Evolutionary conservation across 1,140 invertebrate species (phyloP).

Genomic region (Galleria mellonella): DNA sequence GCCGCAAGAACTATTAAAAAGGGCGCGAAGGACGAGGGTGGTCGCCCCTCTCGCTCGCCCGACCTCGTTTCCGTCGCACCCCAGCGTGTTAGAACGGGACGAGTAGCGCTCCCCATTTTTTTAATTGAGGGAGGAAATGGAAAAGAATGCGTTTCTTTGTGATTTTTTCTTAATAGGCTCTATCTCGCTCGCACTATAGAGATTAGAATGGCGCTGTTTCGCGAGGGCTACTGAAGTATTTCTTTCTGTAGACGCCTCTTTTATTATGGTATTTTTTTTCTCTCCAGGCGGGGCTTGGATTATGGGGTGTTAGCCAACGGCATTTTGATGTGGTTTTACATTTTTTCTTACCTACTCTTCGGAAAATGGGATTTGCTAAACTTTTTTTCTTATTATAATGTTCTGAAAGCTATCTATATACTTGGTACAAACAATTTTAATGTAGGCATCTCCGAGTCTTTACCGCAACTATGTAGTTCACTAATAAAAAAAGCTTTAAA

Average conservation of each 20-base stretch:
- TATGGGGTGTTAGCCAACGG: constrained; percentile 62
- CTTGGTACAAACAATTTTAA: too few species aligned
- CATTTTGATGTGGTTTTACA: constrained; percentile 37
- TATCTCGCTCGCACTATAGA: constrained; percentile 47
- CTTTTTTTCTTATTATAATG: constrained; percentile 7
- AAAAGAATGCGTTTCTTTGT: constrained; percentile 71
- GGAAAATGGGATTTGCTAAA: constrained; percentile 10
- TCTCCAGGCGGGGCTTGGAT: constrained; percentile 65
- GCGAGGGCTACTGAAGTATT: constrained; percentile 47
- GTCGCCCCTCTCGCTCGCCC: constrained; percentile 58
- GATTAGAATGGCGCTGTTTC: constrained; percentile 32
- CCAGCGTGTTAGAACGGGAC: constrained; percentile 53
- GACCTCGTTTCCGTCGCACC: constrained; percentile 42
- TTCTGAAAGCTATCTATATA: too few species aligned
- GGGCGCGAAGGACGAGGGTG: constrained; percentile 49
- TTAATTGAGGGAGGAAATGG: constrained; percentile 72
- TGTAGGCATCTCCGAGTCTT: too few species aligned
- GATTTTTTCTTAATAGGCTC: constrained; percentile 62
- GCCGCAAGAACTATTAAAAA: constrained; percentile 64
- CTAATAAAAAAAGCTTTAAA: too few species aligned
- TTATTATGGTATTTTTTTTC: constrained; percentile 64
- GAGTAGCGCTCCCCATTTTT: constrained; percentile 53
- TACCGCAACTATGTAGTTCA: too few species aligned
- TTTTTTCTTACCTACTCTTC: constrained; percentile 51
- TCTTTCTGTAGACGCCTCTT: constrained; percentile 63